Conservation (phyloP, 1,140 invertebrate species). For the Sarcophaga peregrina region DNA sequence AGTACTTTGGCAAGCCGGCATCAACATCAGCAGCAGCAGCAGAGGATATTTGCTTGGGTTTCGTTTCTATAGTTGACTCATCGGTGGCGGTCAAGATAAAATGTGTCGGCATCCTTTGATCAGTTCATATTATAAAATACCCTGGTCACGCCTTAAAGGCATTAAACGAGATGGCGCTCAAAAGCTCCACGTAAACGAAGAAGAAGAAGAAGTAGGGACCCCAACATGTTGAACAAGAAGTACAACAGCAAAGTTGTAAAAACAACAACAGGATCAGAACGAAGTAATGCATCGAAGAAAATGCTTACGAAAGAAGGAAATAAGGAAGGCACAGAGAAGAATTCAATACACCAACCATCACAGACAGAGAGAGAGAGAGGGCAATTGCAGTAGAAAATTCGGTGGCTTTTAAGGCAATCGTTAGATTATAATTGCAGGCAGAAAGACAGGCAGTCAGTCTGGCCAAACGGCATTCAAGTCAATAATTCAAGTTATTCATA, state of each 20-base stretch:
- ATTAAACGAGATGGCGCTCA: constrained; percentile 67
- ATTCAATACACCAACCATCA: no score
- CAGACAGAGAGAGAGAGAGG: no score
- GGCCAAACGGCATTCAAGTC: no score
- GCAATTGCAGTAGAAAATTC: not conserved
- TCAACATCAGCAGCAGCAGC: not conserved
- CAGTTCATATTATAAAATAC: constrained; percentile 67
- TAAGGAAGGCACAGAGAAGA: no score
- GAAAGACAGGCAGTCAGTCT: no score
- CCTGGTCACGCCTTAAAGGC: constrained; percentile 67
- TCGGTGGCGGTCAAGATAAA: constrained; percentile 62
- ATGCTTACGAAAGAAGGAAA: no score
- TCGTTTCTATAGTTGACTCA: constrained; percentile 41
- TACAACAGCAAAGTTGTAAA: no score
- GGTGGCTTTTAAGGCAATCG: constrained; percentile 8
- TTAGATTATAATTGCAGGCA: not conserved
- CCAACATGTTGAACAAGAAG: no score
- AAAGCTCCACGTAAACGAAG: constrained; percentile 18
- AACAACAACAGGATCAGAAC: no score
- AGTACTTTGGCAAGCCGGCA: not conserved
- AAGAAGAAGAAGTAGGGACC: no score
- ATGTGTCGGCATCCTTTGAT: constrained; percentile 65
- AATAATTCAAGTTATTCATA: no score
- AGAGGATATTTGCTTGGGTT: not conserved
- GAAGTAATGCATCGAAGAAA: no score